phyloP scores from a whole-genome alignment of 64 coral and sea anemone genomes.

The Porites lutea region DNA sequence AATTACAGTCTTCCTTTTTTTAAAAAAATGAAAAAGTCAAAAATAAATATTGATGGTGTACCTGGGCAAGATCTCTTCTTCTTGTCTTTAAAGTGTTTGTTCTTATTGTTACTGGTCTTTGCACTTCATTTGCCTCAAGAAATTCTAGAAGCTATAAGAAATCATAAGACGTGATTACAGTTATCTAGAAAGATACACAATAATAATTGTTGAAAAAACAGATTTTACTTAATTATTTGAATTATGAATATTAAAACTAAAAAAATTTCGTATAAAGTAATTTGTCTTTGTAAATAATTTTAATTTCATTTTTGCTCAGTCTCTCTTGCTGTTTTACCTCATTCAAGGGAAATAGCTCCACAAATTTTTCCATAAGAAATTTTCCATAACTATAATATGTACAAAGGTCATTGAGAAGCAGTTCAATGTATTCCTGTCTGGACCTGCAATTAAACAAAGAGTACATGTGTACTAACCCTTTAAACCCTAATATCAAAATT shows the following conservation, averaged over 20 bases:
- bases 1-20: too few relatives aligned
- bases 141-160: slow-evolving; percentile 80
- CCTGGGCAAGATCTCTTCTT: slow-evolving; percentile 95
- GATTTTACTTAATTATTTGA: too few relatives aligned
- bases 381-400: slow-evolving; percentile 94
- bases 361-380: slow-evolving; percentile 91
- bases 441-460: slow-evolving; percentile 59
- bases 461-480: too few relatives aligned
- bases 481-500: too few relatives aligned
- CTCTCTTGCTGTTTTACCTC: slow-evolving; percentile 59
- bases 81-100: slow-evolving; percentile 95
- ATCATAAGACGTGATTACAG: neutral
- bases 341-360: slow-evolving; percentile 91
- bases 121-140: slow-evolving; percentile 97
- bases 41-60: neutral
- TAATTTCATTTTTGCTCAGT: neutral
- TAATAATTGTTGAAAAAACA: too few relatives aligned
- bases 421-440: slow-evolving; percentile 83
- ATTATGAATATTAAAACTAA: too few relatives aligned
- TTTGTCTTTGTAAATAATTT: neutral
- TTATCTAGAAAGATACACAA: neutral
- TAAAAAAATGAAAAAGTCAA: neutral
- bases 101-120: slow-evolving; percentile 94
- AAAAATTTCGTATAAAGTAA: neutral
- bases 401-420: slow-evolving; percentile 86